These are phyloP conservation scores for Callocephalon fimbriatum DNA, from an alignment of 2,113 vertebrate genomes.

Conservation along the genomic window DNA sequence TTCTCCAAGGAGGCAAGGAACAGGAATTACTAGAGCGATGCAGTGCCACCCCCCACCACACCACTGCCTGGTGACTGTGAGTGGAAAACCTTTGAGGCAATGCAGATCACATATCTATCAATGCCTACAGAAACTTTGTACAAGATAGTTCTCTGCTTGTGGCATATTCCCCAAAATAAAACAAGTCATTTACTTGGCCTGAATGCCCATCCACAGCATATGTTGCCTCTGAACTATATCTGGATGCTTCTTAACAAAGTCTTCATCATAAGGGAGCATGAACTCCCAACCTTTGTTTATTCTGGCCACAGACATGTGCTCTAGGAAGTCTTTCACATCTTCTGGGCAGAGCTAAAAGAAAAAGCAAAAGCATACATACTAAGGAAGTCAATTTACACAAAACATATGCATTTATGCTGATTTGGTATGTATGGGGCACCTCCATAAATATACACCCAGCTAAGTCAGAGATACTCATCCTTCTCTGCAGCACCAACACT, in stretches of 20 bases:
- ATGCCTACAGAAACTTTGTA: not conserved
- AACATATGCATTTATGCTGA: not conserved
- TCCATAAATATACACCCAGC: not conserved
- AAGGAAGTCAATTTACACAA: not conserved
- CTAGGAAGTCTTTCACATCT: constrained; percentile 97
- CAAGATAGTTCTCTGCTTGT: not conserved
- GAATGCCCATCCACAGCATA: constrained; percentile 98
- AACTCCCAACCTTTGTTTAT: constrained; percentile 98
- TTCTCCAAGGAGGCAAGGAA: not conserved
- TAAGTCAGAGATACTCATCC: not conserved
- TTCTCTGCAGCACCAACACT: constrained; percentile 9
- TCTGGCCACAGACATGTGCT: constrained; percentile 91
- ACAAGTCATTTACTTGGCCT: constrained; percentile 88
- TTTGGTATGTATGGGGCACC: not conserved
- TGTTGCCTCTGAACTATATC: constrained; percentile 95
- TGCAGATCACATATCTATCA: not conserved
- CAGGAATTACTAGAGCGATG: not conserved
- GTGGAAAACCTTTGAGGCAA: not conserved
- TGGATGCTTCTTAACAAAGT: constrained; percentile 94
- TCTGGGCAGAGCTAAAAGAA: constrained; percentile 90
- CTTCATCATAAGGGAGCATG: constrained; percentile 86
- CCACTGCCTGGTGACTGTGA: not conserved
- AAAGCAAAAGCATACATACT: not conserved
- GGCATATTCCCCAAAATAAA: not conserved
- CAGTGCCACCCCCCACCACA: not conserved